A percentile compares a stretch with the other conserved stretches of the same genome.
These are phyloP conservation scores for Eugnorisma glareosa DNA, from an alignment of 2,888 invertebrate species.

Conservation along the genomic window DNA sequence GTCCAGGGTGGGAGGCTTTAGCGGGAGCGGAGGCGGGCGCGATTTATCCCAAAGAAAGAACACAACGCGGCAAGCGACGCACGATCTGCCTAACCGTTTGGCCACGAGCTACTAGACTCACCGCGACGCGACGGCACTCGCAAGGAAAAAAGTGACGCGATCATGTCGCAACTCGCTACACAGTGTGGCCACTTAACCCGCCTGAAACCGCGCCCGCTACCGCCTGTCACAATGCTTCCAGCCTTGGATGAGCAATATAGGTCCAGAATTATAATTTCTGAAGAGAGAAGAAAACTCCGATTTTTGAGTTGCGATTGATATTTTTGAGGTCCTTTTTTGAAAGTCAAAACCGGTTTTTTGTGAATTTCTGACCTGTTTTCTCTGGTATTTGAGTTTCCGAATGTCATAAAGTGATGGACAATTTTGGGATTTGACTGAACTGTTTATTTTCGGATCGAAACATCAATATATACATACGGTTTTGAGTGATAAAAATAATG, in stretches of 20 bases:
- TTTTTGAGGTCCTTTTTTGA: neutral
- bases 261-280: conserved; percentile 33
- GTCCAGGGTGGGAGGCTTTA: conserved; percentile 29
- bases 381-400: conserved; percentile 10
- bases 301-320: conserved; percentile 22
- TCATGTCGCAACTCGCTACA: neutral
- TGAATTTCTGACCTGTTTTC: neutral
- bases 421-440: neutral
- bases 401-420: conserved; percentile 19
- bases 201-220: conserved; percentile 20
- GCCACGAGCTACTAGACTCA: neutral
- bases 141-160: neutral
- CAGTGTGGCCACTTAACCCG: neutral
- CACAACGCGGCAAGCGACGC: neutral
- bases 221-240: conserved; percentile 13
- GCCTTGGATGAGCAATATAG: conserved; percentile 33
- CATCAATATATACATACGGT: neutral
- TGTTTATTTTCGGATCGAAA: conserved; percentile 12
- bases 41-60: neutral
- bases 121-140: neutral
- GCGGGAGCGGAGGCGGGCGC: conserved; percentile 17
- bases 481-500: conserved; percentile 20
- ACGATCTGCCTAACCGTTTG: neutral
- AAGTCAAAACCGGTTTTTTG: conserved; percentile 31
- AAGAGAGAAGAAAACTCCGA: conserved; percentile 11